phyloP scores from a whole-genome alignment of 2,888 invertebrate species.

The Zygaena filipendulae region DNA sequence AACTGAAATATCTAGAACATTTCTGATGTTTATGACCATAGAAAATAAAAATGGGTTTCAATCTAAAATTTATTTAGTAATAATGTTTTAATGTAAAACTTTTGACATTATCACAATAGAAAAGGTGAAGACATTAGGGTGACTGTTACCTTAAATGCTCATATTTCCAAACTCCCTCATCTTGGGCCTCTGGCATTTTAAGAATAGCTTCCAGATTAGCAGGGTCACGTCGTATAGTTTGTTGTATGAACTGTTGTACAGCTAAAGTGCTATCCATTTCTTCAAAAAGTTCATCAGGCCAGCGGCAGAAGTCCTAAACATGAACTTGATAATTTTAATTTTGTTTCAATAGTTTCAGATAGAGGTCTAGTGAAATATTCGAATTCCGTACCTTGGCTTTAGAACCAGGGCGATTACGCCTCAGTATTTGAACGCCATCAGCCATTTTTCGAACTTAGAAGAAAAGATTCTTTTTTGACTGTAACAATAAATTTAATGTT shows the following conservation, averaged over 20 bases:
- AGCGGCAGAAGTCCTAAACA: conserved; percentile 91
- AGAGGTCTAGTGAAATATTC: too few relatives aligned
- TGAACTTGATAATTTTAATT: not conserved
- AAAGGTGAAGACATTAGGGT: too few relatives aligned
- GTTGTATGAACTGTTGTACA: conserved; percentile 99
- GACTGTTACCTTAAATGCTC: conserved; percentile 87
- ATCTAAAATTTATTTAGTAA: too few relatives aligned
- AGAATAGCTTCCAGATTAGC: conserved; percentile 94
- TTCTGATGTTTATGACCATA: not conserved
- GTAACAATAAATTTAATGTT: too few relatives aligned
- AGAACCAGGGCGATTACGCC: conserved; percentile 92
- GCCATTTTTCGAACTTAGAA: conserved; percentile 78
- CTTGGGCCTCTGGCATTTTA: conserved; percentile 96
- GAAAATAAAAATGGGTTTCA: conserved; percentile 1
- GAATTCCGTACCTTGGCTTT: conserved; percentile 80
- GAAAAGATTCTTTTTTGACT: too few relatives aligned
- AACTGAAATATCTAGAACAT: too few relatives aligned
- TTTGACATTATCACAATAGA: too few relatives aligned
- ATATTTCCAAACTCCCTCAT: conserved; percentile 99
- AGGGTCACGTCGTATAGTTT: conserved; percentile 93
- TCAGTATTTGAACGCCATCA: conserved; percentile 82
- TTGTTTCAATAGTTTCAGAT: too few relatives aligned
- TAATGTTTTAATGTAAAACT: too few relatives aligned
- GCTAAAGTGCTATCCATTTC: conserved; percentile 99
- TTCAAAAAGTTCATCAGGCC: conserved; percentile 98